Evolutionary conservation across 2,113 vertebrate genomes (phyloP), one percentile per base, ranked within the genome.

Genomic region (Laticauda colubrina): DNA sequence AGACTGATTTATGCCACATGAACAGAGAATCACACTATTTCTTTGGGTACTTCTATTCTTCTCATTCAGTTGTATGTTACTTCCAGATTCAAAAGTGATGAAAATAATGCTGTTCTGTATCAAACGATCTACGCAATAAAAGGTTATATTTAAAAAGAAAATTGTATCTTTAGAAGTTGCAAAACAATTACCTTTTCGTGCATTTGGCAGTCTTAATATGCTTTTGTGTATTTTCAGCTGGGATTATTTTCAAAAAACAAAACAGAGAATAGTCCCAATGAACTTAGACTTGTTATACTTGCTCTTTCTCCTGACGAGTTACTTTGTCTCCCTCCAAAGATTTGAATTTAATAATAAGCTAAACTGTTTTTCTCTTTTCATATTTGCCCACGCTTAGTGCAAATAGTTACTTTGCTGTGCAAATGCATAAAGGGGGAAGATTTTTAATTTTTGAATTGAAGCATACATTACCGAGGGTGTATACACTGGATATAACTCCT

Each of bases 111-210:
- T 99, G 98, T 98, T 98, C 98, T 99, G 98, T 99, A 98, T 99
- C 98, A 98, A 98, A 98, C 98, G 98, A 98, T 98, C 98, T 98
- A 98, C 98, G 98, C 99, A 99, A 99, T 99, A 99, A 99, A 99
- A 98, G 97, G 98, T 98, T 98, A 98, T 99, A 98, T 99, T 98
- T 97, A 97, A 98, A 98, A 97, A 97, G n/a, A n/a, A n/a, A 26
- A 53, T 4, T 0, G 26, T 29, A 90, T 26, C 21, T 45, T 34
- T 89, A 93, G 6, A 95, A 92, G 93, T 96, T 95, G 93, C 88
- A 29, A 5, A 94, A 93, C 75, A 90, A 95, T 59, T 23, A 0
- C 88, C 14, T 95, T 96, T 95, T 97, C 95, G 95, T 89, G 55
- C 88, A 2, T 51, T 45, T 91, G 39, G 95, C 95, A 92, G 43